Conservation (phyloP, 2,888 invertebrate species). For the Lithophane socia region DNA sequence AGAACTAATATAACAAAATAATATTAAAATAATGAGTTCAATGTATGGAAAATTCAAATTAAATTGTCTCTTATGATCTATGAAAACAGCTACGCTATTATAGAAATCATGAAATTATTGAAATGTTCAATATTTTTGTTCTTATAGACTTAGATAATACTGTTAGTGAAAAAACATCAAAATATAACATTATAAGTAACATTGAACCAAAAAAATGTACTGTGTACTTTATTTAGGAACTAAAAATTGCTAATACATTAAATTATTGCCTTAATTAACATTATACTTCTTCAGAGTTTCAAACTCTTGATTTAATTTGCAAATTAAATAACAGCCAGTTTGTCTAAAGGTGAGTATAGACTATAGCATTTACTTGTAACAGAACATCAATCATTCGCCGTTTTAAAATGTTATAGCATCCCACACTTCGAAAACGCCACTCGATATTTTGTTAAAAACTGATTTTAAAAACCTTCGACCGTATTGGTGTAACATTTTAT, state of each 20-base stretch:
- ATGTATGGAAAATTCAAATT: background rate
- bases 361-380: no score
- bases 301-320: conserved; percentile 2
- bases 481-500: no score
- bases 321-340: background rate
- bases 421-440: no score
- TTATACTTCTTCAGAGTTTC: conserved; percentile 18
- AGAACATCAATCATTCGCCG: no score
- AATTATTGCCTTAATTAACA: background rate
- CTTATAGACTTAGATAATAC: conserved; percentile 53
- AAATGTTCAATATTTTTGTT: background rate
- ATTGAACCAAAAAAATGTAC: conserved; percentile 25
- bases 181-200: conserved; percentile 1
- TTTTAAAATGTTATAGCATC: no score
- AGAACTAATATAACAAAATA: conserved; percentile 6
- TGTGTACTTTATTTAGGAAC: conserved; percentile 50
- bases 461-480: no score
- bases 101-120: background rate
- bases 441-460: no score
- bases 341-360: background rate
- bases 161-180: conserved; percentile 50
- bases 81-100: background rate
- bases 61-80: background rate
- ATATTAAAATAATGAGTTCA: background rate
- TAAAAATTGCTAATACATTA: conserved; percentile 17